Percentiles rank a stretch among this genome's conserved stretches.
Conservation (phyloP, 1,140 invertebrate genomes). For the Drosophila mayri region DNA sequence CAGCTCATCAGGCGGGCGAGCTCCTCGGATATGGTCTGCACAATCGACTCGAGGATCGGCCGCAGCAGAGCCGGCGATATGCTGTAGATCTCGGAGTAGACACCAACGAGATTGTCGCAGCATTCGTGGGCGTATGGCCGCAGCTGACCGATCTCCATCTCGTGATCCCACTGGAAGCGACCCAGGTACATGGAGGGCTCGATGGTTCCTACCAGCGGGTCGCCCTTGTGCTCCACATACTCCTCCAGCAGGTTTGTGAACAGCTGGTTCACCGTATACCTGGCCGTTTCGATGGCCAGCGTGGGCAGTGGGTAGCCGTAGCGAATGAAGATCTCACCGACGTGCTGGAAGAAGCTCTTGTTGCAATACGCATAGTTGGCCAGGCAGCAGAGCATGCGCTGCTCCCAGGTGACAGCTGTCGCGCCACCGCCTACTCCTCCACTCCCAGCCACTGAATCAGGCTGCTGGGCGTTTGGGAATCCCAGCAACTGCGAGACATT, state of each 20-base stretch:
- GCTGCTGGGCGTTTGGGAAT: conserved; percentile 86
- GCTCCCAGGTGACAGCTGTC: conserved; percentile 89
- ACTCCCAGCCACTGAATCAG: conserved; percentile 58
- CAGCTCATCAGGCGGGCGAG: conserved; percentile 94
- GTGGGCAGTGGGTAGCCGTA: conserved; percentile 91
- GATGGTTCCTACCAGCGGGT: conserved; percentile 96
- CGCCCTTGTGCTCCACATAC: conserved; percentile 96
- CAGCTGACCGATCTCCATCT: conserved; percentile 89
- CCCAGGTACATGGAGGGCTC: conserved; percentile 98
- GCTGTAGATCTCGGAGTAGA: conserved; percentile 93
- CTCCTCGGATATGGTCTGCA: conserved; percentile 96
- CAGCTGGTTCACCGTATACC: conserved; percentile 87
- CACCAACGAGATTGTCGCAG: conserved; percentile 95
- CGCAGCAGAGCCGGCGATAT: conserved; percentile 92
- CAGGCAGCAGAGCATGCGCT: conserved; percentile 93
- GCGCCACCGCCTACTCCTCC: conserved; percentile 9
- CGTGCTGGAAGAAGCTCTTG: conserved; percentile 89
- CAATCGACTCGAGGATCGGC: conserved; percentile 92
- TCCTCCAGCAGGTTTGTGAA: conserved; percentile 91
- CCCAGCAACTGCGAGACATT: conserved; percentile 88
- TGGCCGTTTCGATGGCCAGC: conserved; percentile 87
- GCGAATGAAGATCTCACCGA: conserved; percentile 88
- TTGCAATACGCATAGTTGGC: conserved; percentile 96
- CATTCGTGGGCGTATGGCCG: conserved; percentile 97
- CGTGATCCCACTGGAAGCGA: conserved; percentile 93